Evolutionary conservation across 1,140 invertebrate species (phyloP).

Genomic region (Onthophagus taurus): DNA sequence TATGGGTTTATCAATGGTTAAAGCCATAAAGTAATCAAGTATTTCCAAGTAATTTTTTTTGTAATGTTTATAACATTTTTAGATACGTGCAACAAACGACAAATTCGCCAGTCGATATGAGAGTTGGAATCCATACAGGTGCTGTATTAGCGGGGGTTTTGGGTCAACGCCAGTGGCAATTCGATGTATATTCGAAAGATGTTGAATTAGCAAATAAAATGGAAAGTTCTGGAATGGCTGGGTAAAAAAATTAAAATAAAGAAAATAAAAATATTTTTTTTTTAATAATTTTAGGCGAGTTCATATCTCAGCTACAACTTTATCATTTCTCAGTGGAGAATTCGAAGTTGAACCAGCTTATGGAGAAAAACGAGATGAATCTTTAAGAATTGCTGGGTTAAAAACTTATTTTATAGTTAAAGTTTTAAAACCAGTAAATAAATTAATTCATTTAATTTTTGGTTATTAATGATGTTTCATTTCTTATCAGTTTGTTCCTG

Average conservation of each 20-base stretch:
- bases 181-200: slow-evolving; percentile 95
- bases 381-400: slow-evolving; percentile 74
- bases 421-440: slow-evolving; percentile 71
- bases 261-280: slow-evolving; percentile 13
- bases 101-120: slow-evolving; percentile 94
- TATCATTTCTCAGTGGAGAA: slow-evolving; percentile 81
- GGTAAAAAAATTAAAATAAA: slow-evolving; percentile 50
- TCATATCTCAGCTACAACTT: slow-evolving; percentile 89
- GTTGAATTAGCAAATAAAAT: slow-evolving; percentile 97
- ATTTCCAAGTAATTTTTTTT: background rate
- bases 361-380: slow-evolving; percentile 81
- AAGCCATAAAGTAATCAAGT: slow-evolving; percentile 82
- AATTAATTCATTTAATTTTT: background rate
- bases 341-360: slow-evolving; percentile 92
- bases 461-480: background rate
- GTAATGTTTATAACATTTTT: too few relatives aligned
- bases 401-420: slow-evolving; percentile 87
- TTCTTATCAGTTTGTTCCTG: slow-evolving; percentile 24
- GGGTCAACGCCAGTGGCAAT: slow-evolving; percentile 96
- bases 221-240: slow-evolving; percentile 93
- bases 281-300: slow-evolving; percentile 59
- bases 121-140: slow-evolving; percentile 95
- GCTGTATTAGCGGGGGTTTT: slow-evolving; percentile 92
- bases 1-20: slow-evolving; percentile 94
- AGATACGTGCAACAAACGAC: slow-evolving; percentile 92